Percentiles rank a stretch among this genome's conserved stretches.
Evolutionary conservation across 1,140 invertebrate species (phyloP).

Genomic region (Palaemon carinicauda): DNA sequence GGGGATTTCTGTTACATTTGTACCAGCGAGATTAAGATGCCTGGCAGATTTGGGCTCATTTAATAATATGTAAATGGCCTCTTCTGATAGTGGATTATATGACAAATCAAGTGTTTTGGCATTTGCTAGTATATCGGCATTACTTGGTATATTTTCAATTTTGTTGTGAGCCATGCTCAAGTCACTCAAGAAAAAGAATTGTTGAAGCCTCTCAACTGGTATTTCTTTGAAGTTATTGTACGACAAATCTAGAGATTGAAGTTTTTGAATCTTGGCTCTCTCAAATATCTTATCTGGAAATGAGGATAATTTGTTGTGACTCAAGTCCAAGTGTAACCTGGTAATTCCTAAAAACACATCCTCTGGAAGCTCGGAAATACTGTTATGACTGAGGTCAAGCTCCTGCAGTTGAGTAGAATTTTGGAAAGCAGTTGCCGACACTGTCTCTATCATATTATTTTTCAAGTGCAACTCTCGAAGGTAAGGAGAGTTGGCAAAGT

Average conservation of each 20-base stretch:
- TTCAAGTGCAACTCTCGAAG: conserved; percentile 75
- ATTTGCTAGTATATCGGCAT: conserved; percentile 85
- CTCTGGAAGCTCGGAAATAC: conserved; percentile 78
- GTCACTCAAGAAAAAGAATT: conserved; percentile 80
- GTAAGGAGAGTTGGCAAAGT: conserved; percentile 81
- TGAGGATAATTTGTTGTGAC: conserved; percentile 76
- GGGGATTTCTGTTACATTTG: conserved; percentile 74
- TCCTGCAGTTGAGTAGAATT: conserved; percentile 88
- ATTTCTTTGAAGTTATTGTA: conserved; percentile 80
- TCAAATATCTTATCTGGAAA: conserved; percentile 88
- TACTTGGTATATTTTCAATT: conserved; percentile 79
- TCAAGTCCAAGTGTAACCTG: conserved; percentile 79
- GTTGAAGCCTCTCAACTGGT: conserved; percentile 80
- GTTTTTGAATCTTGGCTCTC: conserved; percentile 76
- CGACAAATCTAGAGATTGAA: conserved; percentile 83
- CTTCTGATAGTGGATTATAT: conserved; percentile 80
- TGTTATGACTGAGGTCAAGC: conserved; percentile 79
- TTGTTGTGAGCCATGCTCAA: conserved; percentile 83
- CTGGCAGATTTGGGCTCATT: conserved; percentile 88
- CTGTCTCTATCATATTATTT: conserved; percentile 78
- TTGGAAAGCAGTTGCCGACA: conserved; percentile 87
- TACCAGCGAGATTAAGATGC: conserved; percentile 81
- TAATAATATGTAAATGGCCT: conserved; percentile 78
- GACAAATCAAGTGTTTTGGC: conserved; percentile 87
- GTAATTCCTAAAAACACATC: conserved; percentile 83